Conservation (phyloP, 2,888 invertebrate species). For the Drosophila birchii region DNA sequence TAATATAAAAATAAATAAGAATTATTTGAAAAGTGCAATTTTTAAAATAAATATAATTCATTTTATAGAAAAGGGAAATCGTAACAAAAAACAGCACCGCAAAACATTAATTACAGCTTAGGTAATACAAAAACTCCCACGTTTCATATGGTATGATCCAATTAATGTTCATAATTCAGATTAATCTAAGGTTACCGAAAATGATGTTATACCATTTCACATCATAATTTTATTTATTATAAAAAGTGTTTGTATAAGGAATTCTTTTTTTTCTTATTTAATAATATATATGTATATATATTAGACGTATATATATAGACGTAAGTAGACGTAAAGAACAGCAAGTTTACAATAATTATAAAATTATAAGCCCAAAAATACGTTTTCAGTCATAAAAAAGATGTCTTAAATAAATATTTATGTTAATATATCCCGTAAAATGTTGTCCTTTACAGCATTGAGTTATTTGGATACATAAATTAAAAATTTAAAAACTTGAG, state of each 20-base stretch:
- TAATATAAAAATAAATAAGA: too few species aligned
- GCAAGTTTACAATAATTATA: conserved; percentile 11
- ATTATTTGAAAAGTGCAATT: too few species aligned
- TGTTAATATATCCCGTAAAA: neutral
- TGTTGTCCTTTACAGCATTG: neutral
- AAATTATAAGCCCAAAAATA: conserved; percentile 16
- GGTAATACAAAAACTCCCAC: too few species aligned
- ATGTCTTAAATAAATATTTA: neutral
- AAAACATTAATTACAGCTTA: too few species aligned
- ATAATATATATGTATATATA: neutral
- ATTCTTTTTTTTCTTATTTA: neutral
- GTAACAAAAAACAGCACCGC: too few species aligned
- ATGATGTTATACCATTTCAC: neutral
- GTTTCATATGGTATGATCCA: too few species aligned
- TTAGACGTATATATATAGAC: neutral
- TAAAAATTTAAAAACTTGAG: too few species aligned
- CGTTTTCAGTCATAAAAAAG: conserved; percentile 22
- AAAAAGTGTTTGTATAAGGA: neutral
- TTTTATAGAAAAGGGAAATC: too few species aligned
- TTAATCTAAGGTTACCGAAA: too few species aligned
- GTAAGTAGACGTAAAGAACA: neutral
- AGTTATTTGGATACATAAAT: neutral
- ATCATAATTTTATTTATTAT: conserved; percentile 1
- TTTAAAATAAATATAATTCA: too few species aligned
- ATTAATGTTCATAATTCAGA: too few species aligned